Conservation (phyloP, 1,140 invertebrate species). For the Dreissena rostriformis region DNA sequence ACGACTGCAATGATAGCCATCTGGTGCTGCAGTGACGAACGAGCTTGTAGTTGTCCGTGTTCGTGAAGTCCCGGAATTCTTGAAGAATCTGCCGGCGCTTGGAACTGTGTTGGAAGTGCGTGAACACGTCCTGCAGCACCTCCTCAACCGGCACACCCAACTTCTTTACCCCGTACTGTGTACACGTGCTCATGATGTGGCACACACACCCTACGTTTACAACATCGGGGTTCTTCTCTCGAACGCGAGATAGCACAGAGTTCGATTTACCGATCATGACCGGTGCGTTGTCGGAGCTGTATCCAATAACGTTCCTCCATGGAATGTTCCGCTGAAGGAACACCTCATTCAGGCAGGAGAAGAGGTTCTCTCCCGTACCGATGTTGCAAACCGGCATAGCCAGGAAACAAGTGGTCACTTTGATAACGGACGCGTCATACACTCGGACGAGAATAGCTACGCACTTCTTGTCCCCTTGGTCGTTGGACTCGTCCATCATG, state of each 20-base stretch:
- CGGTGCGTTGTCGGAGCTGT: slow-evolving; percentile 42
- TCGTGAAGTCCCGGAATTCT: slow-evolving; percentile 51
- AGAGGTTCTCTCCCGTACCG: slow-evolving; percentile 21
- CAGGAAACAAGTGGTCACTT: slow-evolving; percentile 17
- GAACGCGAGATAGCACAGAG: slow-evolving; percentile 50
- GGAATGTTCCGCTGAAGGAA: slow-evolving; percentile 22
- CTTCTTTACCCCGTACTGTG: slow-evolving; percentile 25
- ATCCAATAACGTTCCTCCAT: slow-evolving; percentile 38
- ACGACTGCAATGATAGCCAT: slow-evolving; percentile 55
- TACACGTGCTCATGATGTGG: slow-evolving; percentile 29
- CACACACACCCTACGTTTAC: slow-evolving; percentile 41
- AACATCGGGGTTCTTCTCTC: slow-evolving; percentile 40
- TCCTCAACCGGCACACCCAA: slow-evolving; percentile 10
- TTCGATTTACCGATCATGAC: slow-evolving; percentile 55
- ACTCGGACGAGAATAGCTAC: slow-evolving; percentile 26
- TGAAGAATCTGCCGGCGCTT: slow-evolving; percentile 41
- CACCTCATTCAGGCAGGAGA: slow-evolving; percentile 34
- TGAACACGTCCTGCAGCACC: slow-evolving; percentile 33
- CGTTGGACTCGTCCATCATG: slow-evolving; percentile 53
- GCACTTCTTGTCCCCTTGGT: slow-evolving; percentile 42
- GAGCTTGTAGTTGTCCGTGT: slow-evolving; percentile 34
- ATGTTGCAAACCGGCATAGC: slow-evolving; percentile 52
- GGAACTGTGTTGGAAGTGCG: slow-evolving; percentile 52
- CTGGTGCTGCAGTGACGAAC: slow-evolving; percentile 54
- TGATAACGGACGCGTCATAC: background rate